Conservation (phyloP, 2,113 vertebrate species). For the Atractosteus spatula region DNA sequence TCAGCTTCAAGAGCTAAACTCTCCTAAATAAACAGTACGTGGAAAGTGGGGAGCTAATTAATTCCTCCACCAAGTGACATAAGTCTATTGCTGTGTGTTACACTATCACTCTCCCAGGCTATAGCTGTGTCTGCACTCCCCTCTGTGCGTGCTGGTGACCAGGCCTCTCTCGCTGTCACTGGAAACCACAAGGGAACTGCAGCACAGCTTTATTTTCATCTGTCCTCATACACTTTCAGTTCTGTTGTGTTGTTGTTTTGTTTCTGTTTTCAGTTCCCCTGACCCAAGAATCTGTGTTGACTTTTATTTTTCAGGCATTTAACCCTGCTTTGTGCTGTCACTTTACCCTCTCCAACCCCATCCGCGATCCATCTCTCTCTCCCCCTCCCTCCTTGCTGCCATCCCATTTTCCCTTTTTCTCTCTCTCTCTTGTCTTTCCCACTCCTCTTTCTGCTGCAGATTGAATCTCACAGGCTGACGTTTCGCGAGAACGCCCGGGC, state of each 20-base stretch:
- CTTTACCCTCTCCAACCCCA: conserved; percentile 64
- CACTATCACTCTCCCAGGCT: too few relatives aligned
- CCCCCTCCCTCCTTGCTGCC: conserved; percentile 18
- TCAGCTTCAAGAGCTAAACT: too few relatives aligned
- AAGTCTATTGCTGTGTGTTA: too few relatives aligned
- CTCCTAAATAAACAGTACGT: too few relatives aligned
- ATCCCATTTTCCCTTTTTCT: conserved; percentile 12
- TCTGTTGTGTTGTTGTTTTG: neutral
- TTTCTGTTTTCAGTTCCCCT: conserved; percentile 32
- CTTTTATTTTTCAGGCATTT: conserved; percentile 98
- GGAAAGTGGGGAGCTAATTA: too few relatives aligned
- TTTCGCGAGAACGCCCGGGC: conserved; percentile 84
- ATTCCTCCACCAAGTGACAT: too few relatives aligned
- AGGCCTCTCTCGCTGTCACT: neutral
- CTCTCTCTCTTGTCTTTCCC: conserved; percentile 30
- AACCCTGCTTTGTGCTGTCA: conserved; percentile 88
- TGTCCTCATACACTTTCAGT: neutral
- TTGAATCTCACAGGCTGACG: conserved; percentile 86
- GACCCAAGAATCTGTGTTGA: conserved; percentile 56
- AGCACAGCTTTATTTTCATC: neutral
- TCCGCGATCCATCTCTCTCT: conserved; percentile 34
- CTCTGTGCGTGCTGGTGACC: too few relatives aligned
- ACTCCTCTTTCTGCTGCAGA: conserved; percentile 81
- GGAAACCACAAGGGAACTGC: neutral
- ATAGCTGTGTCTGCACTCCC: too few relatives aligned